Conservation (phyloP, 2,113 vertebrate genomes). For the Aphelocoma coerulescens region DNA sequence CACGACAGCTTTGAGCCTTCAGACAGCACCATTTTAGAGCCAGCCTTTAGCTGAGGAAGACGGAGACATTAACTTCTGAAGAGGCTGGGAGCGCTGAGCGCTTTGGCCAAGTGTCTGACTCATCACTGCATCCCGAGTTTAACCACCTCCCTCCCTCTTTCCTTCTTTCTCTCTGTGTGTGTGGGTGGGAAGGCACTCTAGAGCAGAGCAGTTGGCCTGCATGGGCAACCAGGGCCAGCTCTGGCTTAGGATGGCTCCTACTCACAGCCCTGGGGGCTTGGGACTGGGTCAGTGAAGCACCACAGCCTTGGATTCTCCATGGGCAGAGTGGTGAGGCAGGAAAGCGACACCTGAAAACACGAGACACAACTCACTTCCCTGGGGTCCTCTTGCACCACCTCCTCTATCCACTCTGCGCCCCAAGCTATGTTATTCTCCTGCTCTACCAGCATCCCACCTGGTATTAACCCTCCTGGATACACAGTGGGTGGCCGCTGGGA, state of each 20-base stretch:
- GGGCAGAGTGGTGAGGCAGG: fast-evolving
- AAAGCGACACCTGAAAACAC: not conserved
- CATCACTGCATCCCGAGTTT: not conserved
- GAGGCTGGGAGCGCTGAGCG: not conserved
- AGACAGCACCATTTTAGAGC: constrained; percentile 1
- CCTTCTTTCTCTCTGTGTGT: not conserved
- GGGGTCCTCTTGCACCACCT: not conserved
- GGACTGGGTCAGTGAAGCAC: not conserved
- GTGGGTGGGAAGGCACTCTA: not conserved
- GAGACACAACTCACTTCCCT: not conserved
- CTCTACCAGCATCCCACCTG: not conserved
- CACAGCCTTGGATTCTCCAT: not conserved
- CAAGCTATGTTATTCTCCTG: fast-evolving
- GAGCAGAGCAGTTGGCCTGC: not conserved
- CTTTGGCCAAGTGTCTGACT: constrained; percentile 39
- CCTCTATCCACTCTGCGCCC: not conserved
- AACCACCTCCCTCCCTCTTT: not conserved
- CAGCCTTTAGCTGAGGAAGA: not conserved
- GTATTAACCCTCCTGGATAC: not conserved
- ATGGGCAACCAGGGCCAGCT: fast-evolving
- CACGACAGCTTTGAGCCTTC: not conserved
- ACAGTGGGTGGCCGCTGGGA: fast-evolving
- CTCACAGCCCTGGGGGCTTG: fast-evolving
- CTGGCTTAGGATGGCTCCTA: not conserved
- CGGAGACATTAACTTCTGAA: not conserved